A percentile compares a stretch with the other conserved stretches of the same genome.
Conservation (phyloP, 2,113 vertebrate species). For the Corythaixoides concolor region DNA sequence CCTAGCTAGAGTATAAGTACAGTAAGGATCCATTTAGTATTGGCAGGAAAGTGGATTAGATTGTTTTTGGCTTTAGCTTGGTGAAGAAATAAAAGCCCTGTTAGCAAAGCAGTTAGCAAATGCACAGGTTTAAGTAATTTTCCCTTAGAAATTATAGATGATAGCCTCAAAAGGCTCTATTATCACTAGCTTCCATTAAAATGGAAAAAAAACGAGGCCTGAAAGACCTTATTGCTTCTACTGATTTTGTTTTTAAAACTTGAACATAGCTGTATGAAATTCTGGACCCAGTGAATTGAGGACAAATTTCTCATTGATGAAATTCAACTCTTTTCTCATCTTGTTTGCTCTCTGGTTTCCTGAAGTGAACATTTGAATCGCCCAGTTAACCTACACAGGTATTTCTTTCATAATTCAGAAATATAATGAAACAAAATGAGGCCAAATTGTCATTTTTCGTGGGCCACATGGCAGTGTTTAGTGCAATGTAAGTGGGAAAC, state of each 20-base stretch:
- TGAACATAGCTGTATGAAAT: neutral
- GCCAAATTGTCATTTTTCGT: neutral
- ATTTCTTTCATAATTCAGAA: neutral
- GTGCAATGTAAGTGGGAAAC: neutral
- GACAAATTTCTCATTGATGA: neutral
- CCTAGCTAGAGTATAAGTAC: neutral
- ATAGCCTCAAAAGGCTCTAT: neutral
- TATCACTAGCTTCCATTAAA: neutral
- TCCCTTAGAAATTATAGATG: neutral
- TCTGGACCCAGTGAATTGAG: neutral
- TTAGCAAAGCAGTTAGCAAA: neutral
- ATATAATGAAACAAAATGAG: neutral
- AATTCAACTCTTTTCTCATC: neutral
- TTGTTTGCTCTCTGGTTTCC: neutral
- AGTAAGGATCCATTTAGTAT: neutral
- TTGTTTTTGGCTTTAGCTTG: neutral
- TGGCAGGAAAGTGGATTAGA: neutral
- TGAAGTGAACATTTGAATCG: neutral
- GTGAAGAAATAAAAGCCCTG: neutral
- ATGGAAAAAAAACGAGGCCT: neutral
- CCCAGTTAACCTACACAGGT: neutral
- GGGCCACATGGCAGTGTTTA: neutral
- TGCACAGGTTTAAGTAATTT: neutral
- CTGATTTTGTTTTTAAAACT: neutral
- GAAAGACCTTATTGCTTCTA: neutral